phyloP scores from a whole-genome alignment of 2,888 invertebrate species.

The Lamellibrachia satsuma region DNA sequence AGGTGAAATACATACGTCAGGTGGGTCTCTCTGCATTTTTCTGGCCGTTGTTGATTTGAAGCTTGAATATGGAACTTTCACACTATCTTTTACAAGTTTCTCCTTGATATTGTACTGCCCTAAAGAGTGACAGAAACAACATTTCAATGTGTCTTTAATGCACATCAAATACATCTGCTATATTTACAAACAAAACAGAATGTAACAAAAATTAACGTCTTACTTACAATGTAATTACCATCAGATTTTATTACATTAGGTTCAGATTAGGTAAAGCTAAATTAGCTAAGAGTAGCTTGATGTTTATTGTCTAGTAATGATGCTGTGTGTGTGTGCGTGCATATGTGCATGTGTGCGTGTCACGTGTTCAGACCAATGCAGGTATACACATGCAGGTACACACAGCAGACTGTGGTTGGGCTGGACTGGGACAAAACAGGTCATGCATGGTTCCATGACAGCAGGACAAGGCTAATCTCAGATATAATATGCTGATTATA shows the following conservation, averaged over 20 bases:
- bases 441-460: no score
- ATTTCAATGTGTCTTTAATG: neutral
- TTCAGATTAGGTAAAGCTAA: no score
- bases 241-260: no score
- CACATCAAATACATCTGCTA: neutral
- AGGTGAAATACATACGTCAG: slow-evolving; percentile 40
- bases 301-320: no score
- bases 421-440: neutral
- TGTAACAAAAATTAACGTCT: neutral
- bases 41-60: slow-evolving; percentile 60
- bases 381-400: neutral
- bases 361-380: neutral
- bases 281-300: no score
- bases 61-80: slow-evolving; percentile 57
- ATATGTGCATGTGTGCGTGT: neutral
- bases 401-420: neutral
- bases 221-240: neutral
- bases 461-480: no score
- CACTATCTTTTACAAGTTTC: slow-evolving; percentile 49
- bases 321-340: neutral
- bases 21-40: slow-evolving; percentile 50
- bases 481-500: no score
- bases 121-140: slow-evolving; percentile 39
- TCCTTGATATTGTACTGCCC: slow-evolving; percentile 64
- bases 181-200: neutral